Evolutionary conservation across 2,888 invertebrate species (phyloP).

Genomic region (Atrina japonica): DNA sequence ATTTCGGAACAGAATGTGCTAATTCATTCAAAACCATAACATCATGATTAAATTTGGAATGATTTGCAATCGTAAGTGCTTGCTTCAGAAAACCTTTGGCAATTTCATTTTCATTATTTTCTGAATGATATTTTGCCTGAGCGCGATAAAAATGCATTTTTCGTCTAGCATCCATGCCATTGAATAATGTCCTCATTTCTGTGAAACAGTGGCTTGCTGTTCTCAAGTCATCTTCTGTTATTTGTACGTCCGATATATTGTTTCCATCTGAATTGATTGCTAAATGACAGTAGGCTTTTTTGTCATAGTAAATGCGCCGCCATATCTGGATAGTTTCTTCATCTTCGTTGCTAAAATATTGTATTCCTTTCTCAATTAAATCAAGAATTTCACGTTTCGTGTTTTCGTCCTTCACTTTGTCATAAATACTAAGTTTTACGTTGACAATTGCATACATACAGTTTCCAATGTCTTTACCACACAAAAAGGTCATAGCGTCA

Average conservation of each 20-base stretch:
- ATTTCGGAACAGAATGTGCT: neutral
- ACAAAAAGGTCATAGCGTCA: constrained; percentile 13
- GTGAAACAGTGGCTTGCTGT: constrained; percentile 8
- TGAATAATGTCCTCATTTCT: constrained; percentile 5
- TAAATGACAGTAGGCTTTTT: constrained; percentile 28
- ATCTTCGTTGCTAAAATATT: constrained; percentile 22
- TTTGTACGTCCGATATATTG: neutral
- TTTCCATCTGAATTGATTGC: constrained; percentile 18
- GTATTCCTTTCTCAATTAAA: constrained; percentile 17
- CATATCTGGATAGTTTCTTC: constrained; percentile 21
- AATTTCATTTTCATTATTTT: neutral
- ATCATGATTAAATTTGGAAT: constrained; percentile 14
- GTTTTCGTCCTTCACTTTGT: neutral
- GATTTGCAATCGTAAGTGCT: constrained; percentile 11
- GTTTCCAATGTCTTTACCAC: constrained; percentile 31
- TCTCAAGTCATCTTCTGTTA: constrained; percentile 16
- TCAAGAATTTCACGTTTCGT: constrained; percentile 19
- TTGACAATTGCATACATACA: constrained; percentile 35
- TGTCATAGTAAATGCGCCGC: constrained; percentile 28
- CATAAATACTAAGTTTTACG: constrained; percentile 25
- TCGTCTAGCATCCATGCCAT: constrained; percentile 19
- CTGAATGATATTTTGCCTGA: constrained; percentile 7
- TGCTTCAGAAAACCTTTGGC: constrained; percentile 16
- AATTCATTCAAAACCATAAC: constrained; percentile 14
- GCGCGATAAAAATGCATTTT: constrained; percentile 28